Evolutionary conservation across 2,888 invertebrate species (phyloP).

Genomic region (Drosophila histrio): DNA sequence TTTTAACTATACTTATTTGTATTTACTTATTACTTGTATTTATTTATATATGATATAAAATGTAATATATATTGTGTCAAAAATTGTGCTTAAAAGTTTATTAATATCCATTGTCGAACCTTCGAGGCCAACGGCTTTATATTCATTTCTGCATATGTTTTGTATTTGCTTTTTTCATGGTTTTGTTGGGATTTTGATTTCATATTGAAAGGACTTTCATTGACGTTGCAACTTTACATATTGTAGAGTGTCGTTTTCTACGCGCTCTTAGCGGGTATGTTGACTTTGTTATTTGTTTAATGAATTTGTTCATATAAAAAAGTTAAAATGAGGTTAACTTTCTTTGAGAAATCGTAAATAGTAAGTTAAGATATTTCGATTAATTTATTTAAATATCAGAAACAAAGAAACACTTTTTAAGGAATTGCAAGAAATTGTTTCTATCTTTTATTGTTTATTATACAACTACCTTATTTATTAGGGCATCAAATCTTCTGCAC

Average conservation of each 20-base stretch:
- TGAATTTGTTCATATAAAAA: no score
- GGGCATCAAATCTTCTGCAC: not conserved
- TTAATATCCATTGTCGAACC: constrained; percentile 11
- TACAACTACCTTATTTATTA: not conserved
- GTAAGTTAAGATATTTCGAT: no score
- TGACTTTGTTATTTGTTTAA: not conserved
- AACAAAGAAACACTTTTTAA: no score
- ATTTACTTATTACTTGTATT: not conserved
- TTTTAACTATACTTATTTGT: no score
- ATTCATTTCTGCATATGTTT: not conserved
- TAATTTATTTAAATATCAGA: no score
- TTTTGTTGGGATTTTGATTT: constrained; percentile 15
- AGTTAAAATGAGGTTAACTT: no score
- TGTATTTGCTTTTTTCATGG: not conserved
- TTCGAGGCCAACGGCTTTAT: not conserved
- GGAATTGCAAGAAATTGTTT: no score
- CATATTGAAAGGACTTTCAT: not conserved
- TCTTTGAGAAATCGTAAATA: no score
- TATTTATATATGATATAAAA: not conserved
- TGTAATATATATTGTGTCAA: no score
- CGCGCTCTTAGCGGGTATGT: not conserved
- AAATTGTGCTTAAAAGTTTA: not conserved
- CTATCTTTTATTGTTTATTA: not conserved
- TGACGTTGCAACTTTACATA: constrained; percentile 7
- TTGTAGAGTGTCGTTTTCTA: constrained; percentile 1